These are phyloP conservation scores for Limnephilus rhombicus DNA, from an alignment of 2,888 invertebrate genomes.

Conservation along the genomic window DNA sequence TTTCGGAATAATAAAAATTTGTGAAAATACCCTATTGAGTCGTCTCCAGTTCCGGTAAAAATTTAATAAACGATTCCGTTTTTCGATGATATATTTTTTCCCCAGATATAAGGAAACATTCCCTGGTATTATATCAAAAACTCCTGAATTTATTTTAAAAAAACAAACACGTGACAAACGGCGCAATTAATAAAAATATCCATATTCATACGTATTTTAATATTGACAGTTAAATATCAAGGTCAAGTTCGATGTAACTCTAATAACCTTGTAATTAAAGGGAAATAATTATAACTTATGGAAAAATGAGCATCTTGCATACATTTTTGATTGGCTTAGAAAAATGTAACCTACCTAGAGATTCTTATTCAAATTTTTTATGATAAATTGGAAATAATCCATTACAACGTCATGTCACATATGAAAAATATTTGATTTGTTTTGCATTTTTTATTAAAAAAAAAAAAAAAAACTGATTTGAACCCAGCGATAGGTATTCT, in stretches of 20 bases:
- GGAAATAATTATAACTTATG: neutral
- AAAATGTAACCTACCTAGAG: too few relatives aligned
- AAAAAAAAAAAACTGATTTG: too few relatives aligned
- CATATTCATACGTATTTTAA: neutral
- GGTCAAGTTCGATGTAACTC: neutral
- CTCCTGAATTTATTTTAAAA: neutral
- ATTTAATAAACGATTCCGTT: neutral
- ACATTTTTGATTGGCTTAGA: neutral
- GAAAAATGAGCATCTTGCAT: neutral
- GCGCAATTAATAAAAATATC: neutral
- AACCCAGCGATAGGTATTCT: too few relatives aligned
- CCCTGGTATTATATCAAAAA: neutral
- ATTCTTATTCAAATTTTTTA: too few relatives aligned
- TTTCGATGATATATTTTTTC: neutral
- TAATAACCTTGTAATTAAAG: neutral
- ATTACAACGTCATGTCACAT: too few relatives aligned
- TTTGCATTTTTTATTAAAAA: too few relatives aligned
- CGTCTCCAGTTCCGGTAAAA: too few relatives aligned
- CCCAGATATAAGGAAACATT: neutral
- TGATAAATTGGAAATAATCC: too few relatives aligned
- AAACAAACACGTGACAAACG: neutral
- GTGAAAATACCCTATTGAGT: too few relatives aligned
- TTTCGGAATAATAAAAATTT: too few relatives aligned
- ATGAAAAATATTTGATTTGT: too few relatives aligned
- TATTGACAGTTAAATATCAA: neutral